Evolutionary conservation across 2,888 invertebrate species (phyloP).

Genomic region (Chrysina gloriosa): DNA sequence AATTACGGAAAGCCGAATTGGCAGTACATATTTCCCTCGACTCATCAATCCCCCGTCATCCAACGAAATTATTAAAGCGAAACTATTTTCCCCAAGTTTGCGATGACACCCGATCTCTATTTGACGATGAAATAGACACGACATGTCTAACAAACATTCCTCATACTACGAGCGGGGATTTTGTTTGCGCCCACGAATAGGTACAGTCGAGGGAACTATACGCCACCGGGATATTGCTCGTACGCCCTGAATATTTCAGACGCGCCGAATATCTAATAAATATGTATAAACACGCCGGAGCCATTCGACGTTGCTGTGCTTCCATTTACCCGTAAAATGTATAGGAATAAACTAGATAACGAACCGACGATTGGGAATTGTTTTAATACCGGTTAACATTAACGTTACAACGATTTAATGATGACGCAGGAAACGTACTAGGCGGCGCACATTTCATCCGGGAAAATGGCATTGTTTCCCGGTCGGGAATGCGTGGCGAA

Average conservation of each 20-base stretch:
- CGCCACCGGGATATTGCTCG: not conserved
- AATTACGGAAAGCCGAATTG: no score
- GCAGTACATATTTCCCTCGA: no score
- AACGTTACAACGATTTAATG: constrained; percentile 3
- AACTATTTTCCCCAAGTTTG: no score
- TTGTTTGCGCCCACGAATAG: not conserved
- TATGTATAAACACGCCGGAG: not conserved
- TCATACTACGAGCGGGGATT: constrained; percentile 6
- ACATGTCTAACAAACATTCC: constrained; percentile 10
- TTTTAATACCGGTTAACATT: not conserved
- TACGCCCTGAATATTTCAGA: constrained; percentile 1
- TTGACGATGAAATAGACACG: constrained; percentile 2
- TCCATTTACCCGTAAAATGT: not conserved
- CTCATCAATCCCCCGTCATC: no score
- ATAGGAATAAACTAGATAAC: not conserved
- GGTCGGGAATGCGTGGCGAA: no score
- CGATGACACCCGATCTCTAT: no score
- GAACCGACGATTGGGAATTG: not conserved
- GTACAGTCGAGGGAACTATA: not conserved
- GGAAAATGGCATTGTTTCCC: no score
- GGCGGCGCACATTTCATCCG: no score
- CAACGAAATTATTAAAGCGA: no score
- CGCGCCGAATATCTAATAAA: constrained; percentile 2
- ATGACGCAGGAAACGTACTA: no score
- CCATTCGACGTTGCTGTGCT: not conserved